Conservation (phyloP, 2,888 invertebrate genomes). For the Xylota segnis region DNA sequence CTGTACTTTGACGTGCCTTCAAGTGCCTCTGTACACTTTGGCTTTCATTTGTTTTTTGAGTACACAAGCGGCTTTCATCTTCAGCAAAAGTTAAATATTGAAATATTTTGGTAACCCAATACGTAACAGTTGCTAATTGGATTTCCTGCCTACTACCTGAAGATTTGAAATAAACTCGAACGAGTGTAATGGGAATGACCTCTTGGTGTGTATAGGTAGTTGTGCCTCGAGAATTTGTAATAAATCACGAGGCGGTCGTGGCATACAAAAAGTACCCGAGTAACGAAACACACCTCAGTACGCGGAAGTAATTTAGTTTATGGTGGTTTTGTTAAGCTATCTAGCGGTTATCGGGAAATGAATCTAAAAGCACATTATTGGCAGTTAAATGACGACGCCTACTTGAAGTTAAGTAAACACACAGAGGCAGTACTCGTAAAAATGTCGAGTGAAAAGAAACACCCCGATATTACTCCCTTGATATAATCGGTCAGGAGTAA, state of each 20-base stretch:
- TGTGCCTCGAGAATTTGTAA: slow-evolving; percentile 21
- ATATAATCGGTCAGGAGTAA: background rate
- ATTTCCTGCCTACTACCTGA: slow-evolving; percentile 32
- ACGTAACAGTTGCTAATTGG: slow-evolving; percentile 32
- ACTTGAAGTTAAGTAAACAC: background rate
- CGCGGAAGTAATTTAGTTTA: slow-evolving; percentile 29
- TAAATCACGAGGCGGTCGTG: background rate
- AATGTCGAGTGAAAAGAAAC: slow-evolving; percentile 1
- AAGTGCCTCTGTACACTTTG: slow-evolving; percentile 16
- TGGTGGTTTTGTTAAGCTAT: slow-evolving; percentile 1
- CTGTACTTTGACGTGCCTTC: slow-evolving; percentile 4
- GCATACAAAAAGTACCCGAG: background rate
- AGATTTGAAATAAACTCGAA: slow-evolving; percentile 16
- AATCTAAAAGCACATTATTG: slow-evolving; percentile 18
- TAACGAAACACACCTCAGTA: slow-evolving; percentile 1
- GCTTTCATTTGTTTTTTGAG: slow-evolving; percentile 16
- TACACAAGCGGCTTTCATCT: slow-evolving; percentile 17
- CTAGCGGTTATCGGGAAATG: background rate
- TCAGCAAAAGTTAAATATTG: slow-evolving; percentile 17
- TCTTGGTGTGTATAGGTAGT: background rate
- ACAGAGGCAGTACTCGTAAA: background rate
- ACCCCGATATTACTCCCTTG: slow-evolving; percentile 1
- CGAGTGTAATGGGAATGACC: slow-evolving; percentile 26
- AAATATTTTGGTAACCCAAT: slow-evolving; percentile 15
- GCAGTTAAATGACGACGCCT: slow-evolving; percentile 5